A percentile compares a stretch with the other conserved stretches of the same genome.
phyloP scores from a whole-genome alignment of 2,888 invertebrate genomes.

The Cantharis rustica region DNA sequence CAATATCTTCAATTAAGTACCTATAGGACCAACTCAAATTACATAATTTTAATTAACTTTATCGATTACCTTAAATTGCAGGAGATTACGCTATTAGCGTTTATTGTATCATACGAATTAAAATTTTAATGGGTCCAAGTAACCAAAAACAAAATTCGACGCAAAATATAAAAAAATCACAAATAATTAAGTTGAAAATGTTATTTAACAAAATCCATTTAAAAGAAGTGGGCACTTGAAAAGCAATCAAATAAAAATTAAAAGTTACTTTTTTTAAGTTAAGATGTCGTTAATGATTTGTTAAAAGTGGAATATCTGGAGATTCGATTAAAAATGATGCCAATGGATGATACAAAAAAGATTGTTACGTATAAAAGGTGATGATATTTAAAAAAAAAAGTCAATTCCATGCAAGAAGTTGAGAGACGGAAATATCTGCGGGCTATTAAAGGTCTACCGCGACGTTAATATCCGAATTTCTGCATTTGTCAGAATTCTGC shows the following conservation, averaged over 20 bases:
- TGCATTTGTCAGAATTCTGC: constrained; percentile 19
- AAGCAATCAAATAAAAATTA: neutral
- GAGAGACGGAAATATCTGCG: constrained; percentile 22
- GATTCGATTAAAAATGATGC: neutral
- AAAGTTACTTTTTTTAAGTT: neutral
- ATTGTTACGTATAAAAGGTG: neutral
- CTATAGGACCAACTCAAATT: neutral
- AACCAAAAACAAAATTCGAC: neutral
- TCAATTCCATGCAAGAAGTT: constrained; percentile 8
- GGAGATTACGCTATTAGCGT: neutral
- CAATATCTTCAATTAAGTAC: neutral
- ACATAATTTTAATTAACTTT: neutral
- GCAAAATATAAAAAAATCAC: neutral
- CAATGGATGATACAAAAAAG: neutral
- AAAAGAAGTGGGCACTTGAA: neutral
- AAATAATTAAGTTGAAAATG: neutral
- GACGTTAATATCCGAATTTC: constrained; percentile 23
- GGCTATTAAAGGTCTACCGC: constrained; percentile 25
- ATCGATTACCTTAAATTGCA: neutral
- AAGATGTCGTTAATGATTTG: neutral
- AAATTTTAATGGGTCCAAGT: neutral
- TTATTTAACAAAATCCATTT: neutral
- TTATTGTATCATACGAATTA: neutral
- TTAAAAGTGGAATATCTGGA: neutral
- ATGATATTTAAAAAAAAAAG: neutral